These are phyloP conservation scores for Embiotoca jacksoni DNA, from an alignment of 2,113 vertebrate genomes.

Conservation along the genomic window DNA sequence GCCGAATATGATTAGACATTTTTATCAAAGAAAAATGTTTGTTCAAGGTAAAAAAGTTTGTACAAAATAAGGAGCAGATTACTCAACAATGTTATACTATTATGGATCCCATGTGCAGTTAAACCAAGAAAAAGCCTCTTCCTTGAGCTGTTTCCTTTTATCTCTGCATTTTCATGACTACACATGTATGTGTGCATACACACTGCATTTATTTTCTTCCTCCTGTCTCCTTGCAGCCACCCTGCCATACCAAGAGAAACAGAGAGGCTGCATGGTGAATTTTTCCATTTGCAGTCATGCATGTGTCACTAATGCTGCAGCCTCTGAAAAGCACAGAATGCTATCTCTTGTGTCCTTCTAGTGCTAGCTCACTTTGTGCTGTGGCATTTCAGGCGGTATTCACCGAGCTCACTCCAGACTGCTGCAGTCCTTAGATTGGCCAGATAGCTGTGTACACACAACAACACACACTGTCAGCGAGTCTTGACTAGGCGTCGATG, in stretches of 20 bases:
- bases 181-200: conserved; percentile 31
- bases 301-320: conserved; percentile 73
- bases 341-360: conserved; percentile 54
- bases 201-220: conserved; percentile 36
- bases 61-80: conserved; percentile 3
- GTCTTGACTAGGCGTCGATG: conserved; percentile 63
- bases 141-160: conserved; percentile 15
- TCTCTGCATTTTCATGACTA: conserved; percentile 35
- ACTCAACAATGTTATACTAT: conserved; percentile 5
- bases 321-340: conserved; percentile 63
- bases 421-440: conserved; percentile 56
- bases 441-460: conserved; percentile 61
- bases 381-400: conserved; percentile 50
- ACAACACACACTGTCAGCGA: conserved; percentile 63
- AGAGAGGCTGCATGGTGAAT: conserved; percentile 37
- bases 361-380: conserved; percentile 53
- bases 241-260: conserved; percentile 41
- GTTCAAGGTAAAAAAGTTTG: conserved; percentile 17
- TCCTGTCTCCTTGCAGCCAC: conserved; percentile 11
- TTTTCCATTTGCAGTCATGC: conserved; percentile 74
- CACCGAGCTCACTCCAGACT: conserved; percentile 40
- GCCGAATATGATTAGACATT: conserved; percentile 7
- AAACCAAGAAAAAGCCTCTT: conserved; percentile 7
- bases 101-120: conserved; percentile 21
- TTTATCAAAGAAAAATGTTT: too few relatives aligned